Evolutionary conservation across 1,140 invertebrate species (phyloP), one percentile per base, ranked within the genome.

Genomic region (Melanaphis sacchari): DNA sequence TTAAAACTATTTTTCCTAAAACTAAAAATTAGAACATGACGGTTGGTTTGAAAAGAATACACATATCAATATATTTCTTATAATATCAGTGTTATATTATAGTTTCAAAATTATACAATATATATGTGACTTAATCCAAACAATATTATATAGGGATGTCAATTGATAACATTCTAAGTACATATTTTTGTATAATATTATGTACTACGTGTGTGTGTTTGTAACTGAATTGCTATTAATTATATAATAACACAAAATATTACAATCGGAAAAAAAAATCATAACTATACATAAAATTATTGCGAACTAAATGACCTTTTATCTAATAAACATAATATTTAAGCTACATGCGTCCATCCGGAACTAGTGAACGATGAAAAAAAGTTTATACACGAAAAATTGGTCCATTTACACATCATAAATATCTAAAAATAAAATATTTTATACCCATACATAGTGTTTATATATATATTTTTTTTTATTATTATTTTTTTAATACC

Each of bases 391-490:
- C 91, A 93, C 43, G 59, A 76, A 93, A 92, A 93, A 93, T 93
- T 93, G 91, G 91, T 93, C 91, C 91, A 93, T 93, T 93, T 93
- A 93, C 49, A 93, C 91, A 85, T 93, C 81, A 93, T 93, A 93
- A 93, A 85, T 84, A 93, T 84, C 91, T 93, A 93, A 93, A 91
- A 93, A 93, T 93, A 93, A 93, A 93, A 93, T 93, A 93, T 93
- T 93, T 85, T 85, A 84, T 93, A 93, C 91, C 91, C 91, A 93
- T 92, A 54, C 7, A 22, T 76, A n/a, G 59, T 76, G 59, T 76
- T 76, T 76, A n/a, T 76, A 76, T 76, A 76, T 76, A 76, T 66
- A 31, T 82, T 52, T 85, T 93, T 49, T 22, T 43, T 49, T 91
- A 22, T 81, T 91, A 5, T 46, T 76, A 36, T 81, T 81, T 52